Conservation (phyloP, 2,113 vertebrate species). For the Tapirus terrestris region DNA sequence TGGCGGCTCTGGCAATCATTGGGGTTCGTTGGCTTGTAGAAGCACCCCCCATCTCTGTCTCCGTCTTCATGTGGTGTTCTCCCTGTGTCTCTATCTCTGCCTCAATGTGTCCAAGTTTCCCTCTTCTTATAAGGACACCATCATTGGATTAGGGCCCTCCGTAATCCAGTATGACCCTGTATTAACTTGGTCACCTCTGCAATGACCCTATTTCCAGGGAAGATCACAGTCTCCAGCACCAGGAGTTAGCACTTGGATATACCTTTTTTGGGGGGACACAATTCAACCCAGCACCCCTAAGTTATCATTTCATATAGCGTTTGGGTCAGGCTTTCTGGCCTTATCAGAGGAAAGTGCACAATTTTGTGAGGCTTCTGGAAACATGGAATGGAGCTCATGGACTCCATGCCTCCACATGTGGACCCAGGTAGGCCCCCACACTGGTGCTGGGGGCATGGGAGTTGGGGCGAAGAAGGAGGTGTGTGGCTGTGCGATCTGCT, state of each 20-base stretch:
- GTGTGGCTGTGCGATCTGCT: background rate
- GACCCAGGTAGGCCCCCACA: background rate
- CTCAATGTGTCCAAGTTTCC: background rate
- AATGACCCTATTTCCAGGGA: background rate
- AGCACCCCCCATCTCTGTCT: background rate
- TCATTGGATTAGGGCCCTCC: background rate
- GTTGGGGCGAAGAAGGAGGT: background rate
- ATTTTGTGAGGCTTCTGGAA: background rate
- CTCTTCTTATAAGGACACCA: background rate
- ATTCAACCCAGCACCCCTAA: background rate
- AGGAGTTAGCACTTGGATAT: too few species aligned
- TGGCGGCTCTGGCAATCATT: background rate
- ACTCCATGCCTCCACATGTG: background rate
- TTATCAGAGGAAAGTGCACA: background rate
- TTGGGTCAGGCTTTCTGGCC: background rate
- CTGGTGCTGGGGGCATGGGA: background rate
- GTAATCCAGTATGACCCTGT: background rate
- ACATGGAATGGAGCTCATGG: background rate
- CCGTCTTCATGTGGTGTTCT: rapidly evolving
- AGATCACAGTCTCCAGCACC: background rate
- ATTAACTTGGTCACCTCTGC: background rate
- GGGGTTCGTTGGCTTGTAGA: background rate
- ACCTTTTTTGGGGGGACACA: background rate
- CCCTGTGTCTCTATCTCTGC: background rate
- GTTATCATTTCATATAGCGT: background rate